Conservation (phyloP, 2,888 invertebrate genomes). For the Eupeodes luniger region DNA sequence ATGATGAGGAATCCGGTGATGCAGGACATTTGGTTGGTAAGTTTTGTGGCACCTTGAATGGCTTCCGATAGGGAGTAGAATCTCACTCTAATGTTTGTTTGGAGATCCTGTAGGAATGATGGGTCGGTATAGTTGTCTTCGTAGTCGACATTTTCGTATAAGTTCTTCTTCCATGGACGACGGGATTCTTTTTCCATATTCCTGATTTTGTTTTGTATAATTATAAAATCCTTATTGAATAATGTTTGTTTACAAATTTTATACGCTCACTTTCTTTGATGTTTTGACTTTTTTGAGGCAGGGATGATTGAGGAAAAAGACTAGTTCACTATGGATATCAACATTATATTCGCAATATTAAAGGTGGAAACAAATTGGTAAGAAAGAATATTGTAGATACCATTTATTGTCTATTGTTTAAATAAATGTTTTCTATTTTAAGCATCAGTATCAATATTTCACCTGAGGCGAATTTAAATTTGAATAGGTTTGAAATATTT, state of each 20-base stretch:
- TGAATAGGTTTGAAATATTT: too few species aligned
- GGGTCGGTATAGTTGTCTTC: conserved; percentile 97
- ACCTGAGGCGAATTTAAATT: too few species aligned
- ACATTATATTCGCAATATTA: neutral
- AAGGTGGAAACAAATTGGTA: neutral
- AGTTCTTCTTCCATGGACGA: conserved; percentile 91
- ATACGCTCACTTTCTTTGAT: neutral
- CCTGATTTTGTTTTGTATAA: neutral
- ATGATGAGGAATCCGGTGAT: conserved; percentile 90
- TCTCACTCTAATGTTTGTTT: conserved; percentile 92
- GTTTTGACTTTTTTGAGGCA: neutral
- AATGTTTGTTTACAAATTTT: conserved; percentile 49
- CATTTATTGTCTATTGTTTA: too few species aligned
- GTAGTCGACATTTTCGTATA: conserved; percentile 94
- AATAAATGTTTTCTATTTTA: too few species aligned
- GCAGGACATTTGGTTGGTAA: conserved; percentile 92
- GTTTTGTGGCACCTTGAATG: conserved; percentile 89
- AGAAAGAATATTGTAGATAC: too few species aligned
- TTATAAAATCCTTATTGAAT: neutral
- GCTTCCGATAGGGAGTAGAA: conserved; percentile 90
- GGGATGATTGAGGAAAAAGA: neutral
- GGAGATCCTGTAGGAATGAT: conserved; percentile 93
- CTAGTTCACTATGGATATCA: conserved; percentile 14
- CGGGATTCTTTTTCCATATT: conserved; percentile 62
- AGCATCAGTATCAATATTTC: too few species aligned